A percentile compares a stretch with the other conserved stretches of the same genome.
phyloP scores from a whole-genome alignment of 1,140 invertebrate genomes.

The Antheraea pernyi region DNA sequence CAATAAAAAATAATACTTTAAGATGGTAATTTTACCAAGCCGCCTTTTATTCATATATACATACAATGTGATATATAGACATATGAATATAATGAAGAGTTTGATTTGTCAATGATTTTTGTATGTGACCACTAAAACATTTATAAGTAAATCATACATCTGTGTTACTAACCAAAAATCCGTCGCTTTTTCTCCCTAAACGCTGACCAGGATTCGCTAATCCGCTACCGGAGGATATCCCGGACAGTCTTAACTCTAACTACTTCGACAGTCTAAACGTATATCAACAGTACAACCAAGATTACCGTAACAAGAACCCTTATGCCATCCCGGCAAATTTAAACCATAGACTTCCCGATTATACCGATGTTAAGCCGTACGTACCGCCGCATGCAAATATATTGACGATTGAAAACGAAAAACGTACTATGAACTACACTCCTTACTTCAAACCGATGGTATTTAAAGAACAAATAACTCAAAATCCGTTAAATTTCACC shows the following conservation, averaged over 20 bases:
- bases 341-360: constrained; percentile 68
- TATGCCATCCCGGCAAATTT: constrained; percentile 77
- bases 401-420: constrained; percentile 29
- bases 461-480: constrained; percentile 53
- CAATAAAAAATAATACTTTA: too few species aligned
- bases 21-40: too few species aligned
- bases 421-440: constrained; percentile 39
- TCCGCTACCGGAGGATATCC: constrained; percentile 58
- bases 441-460: constrained; percentile 44
- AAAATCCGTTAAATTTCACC: constrained; percentile 60
- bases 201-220: constrained; percentile 65
- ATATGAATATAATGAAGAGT: too few species aligned
- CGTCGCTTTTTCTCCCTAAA: constrained; percentile 39
- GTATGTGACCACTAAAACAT: background rate
- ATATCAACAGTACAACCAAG: constrained; percentile 51
- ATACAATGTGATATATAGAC: too few species aligned
- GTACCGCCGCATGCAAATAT: constrained; percentile 45
- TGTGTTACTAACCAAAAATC: background rate
- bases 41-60: too few species aligned
- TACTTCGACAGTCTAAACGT: constrained; percentile 68
- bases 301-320: constrained; percentile 72
- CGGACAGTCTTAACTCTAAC: constrained; percentile 70
- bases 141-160: background rate
- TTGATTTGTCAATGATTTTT: too few species aligned
- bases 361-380: constrained; percentile 47